Conservation (phyloP, 2,797 vertebrate genomes). For the Gallinago nigripennis region DNA sequence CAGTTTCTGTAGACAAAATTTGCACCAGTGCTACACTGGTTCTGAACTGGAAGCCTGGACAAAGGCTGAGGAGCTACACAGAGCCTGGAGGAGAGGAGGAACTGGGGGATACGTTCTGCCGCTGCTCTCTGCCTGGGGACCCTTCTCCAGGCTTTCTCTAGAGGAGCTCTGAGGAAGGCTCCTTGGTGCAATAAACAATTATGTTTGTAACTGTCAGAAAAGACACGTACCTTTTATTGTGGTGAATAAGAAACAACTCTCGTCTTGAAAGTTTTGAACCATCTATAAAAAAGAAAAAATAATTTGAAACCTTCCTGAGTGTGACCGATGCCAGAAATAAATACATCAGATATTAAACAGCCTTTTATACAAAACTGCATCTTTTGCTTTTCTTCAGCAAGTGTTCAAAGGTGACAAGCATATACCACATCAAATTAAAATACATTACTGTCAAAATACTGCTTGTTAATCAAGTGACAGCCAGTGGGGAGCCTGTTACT, state of each 20-base stretch:
- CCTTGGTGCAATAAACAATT: not conserved
- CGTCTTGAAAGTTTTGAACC: slow-evolving; percentile 94
- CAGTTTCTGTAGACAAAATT: not conserved
- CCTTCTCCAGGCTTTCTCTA: too few relatives aligned
- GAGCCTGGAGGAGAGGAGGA: not conserved
- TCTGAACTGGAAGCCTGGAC: not conserved
- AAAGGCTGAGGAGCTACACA: not conserved
- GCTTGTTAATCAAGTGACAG: not conserved
- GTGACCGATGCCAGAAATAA: not conserved
- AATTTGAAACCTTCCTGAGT: not conserved
- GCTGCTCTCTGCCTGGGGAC: not conserved
- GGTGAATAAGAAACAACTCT: slow-evolving; percentile 93
- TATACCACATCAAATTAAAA: not conserved
- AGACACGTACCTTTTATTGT: slow-evolving; percentile 87
- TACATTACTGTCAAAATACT: not conserved
- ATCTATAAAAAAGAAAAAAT: slow-evolving; percentile 77
- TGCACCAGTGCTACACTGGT: not conserved
- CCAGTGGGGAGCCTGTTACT: not conserved
- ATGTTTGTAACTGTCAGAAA: not conserved
- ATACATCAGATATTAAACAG: not conserved
- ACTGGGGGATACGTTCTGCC: rapidly evolving
- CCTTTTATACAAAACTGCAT: rapidly evolving
- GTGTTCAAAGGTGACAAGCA: not conserved
- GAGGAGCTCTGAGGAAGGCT: not conserved
- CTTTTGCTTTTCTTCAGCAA: not conserved